phyloP scores from a whole-genome alignment of 2,888 invertebrate genomes.

The Lacanobia oleracea region DNA sequence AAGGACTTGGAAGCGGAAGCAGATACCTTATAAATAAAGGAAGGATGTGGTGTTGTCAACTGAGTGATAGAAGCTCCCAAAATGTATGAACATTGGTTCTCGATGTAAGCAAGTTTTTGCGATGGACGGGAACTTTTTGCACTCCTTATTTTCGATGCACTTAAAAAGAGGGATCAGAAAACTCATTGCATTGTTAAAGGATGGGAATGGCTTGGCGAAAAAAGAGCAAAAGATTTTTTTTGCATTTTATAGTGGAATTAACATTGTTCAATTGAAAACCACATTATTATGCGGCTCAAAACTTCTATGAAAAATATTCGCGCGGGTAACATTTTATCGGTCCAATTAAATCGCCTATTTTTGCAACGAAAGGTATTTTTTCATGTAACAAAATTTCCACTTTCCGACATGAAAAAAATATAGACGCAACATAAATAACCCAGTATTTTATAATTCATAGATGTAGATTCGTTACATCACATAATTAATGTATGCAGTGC shows the following conservation, averaged over 20 bases:
- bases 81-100: conserved; percentile 34
- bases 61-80: conserved; percentile 32
- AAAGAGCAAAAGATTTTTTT: no score
- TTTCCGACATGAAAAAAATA: conserved; percentile 35
- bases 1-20: conserved; percentile 39
- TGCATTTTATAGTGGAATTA: background rate
- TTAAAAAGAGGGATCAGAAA: background rate
- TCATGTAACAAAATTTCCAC: conserved; percentile 45
- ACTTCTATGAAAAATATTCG: conserved; percentile 2
- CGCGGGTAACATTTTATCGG: conserved; percentile 19
- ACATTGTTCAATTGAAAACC: conserved; percentile 7
- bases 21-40: conserved; percentile 52
- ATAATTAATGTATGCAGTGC: conserved; percentile 55
- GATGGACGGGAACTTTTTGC: background rate
- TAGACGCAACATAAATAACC: conserved; percentile 52
- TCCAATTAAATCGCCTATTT: conserved; percentile 40
- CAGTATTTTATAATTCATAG: conserved; percentile 58
- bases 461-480: conserved; percentile 58
- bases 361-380: conserved; percentile 33
- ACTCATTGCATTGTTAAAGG: background rate
- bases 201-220: background rate
- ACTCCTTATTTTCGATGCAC: background rate
- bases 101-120: background rate
- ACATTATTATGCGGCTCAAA: background rate
- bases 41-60: conserved; percentile 52